Evolutionary conservation across 2,113 vertebrate genomes (phyloP), one percentile per base, ranked within the genome.

Genomic region (Brienomyrus longianalis): DNA sequence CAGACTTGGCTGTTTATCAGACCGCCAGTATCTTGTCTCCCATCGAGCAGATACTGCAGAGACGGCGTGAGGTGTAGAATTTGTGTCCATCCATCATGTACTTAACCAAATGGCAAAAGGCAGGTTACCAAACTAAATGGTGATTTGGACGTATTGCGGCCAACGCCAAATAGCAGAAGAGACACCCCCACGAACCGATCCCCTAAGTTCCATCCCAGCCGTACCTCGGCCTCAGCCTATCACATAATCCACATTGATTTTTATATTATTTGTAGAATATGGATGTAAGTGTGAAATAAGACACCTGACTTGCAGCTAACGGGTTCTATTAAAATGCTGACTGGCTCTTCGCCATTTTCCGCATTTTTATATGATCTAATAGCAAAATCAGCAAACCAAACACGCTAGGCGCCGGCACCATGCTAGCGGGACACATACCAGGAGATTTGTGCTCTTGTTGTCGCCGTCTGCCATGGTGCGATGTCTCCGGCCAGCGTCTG

Each of bases 361-460:
- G 35, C 19, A 39, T 80, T 35, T 27, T 6, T 47, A 51, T 48
- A 43, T 23, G 80, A 84, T 47, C 50, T 39, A 47, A 54, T 19
- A 21, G 50, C 3, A n/a, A 86, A 84, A 52, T 45, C 4, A 86
- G n/a, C 43, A 19, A 31, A 35, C 5, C 74, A 13, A 85, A 85
- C 23, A 19, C 19, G 19, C 50, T 88, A 59, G 21, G 6, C 17
- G 27, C 15, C 84, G 45, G 48, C 84, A 86, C 21, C 31, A 35
- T 88, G 13, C 77, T 89, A 56, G 10, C 9, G 0, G 23, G 39
- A 9, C 23, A 59, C 89, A 54, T 89, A 89, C 89, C 89, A 89
- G 52, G 50, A 89, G 52, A 51, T 85, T 89, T 47, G 80, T 52
- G 52, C 89, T 85, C 83, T 89, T 89, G 89, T 89, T 89, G 77